Conservation (phyloP, 2,888 invertebrate genomes). For the Epirrita christyi region DNA sequence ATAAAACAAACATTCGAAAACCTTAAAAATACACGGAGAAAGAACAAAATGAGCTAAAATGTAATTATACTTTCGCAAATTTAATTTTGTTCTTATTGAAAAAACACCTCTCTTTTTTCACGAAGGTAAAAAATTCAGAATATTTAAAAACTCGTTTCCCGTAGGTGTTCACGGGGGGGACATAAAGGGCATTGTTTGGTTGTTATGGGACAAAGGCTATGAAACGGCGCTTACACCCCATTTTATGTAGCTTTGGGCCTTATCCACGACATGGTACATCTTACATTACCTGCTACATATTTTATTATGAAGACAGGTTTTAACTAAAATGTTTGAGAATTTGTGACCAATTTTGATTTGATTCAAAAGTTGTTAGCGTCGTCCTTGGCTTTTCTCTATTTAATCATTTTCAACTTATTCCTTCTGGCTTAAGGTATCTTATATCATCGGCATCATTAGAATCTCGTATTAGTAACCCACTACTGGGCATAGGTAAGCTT, state of each 20-base stretch:
- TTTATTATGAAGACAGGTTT: constrained; percentile 2
- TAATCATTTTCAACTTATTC: too few species aligned
- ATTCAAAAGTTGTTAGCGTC: too few species aligned
- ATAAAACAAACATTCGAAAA: too few species aligned
- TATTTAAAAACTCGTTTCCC: constrained; percentile 44
- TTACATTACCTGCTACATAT: constrained; percentile 9
- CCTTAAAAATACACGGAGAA: too few species aligned
- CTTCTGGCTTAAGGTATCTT: too few species aligned
- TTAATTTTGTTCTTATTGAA: constrained; percentile 3
- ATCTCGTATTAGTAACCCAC: too few species aligned
- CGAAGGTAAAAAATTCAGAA: constrained; percentile 38
- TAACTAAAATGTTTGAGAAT: too few species aligned
- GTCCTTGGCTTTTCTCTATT: too few species aligned
- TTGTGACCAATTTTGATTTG: too few species aligned
- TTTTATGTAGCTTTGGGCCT: constrained; percentile 23
- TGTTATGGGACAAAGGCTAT: constrained; percentile 35
- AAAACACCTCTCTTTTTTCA: constrained; percentile 15
- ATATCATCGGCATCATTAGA: too few species aligned
- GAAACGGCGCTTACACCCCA: constrained; percentile 32
- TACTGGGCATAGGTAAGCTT: too few species aligned
- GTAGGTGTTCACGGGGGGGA: constrained; percentile 36
- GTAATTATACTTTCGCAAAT: constrained; percentile 4
- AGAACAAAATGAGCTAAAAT: constrained; percentile 1
- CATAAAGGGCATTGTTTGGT: constrained; percentile 39
- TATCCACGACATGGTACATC: constrained; percentile 18